Conservation (phyloP, 1,140 invertebrate genomes). For the Drosophila pallidifrons region DNA sequence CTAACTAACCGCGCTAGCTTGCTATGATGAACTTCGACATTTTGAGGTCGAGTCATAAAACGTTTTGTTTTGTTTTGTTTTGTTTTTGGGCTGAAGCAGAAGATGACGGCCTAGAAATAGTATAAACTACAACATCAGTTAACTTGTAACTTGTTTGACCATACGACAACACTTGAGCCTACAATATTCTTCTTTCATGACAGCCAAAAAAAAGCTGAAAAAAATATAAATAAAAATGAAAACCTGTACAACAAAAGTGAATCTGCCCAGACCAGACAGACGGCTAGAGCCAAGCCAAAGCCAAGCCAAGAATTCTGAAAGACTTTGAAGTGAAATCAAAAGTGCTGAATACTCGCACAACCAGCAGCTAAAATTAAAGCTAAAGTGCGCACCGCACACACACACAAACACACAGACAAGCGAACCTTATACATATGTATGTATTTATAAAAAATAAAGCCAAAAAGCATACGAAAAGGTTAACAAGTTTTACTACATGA, state of each 20-base stretch:
- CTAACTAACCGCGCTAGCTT: conserved; percentile 17
- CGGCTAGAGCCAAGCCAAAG: conserved; percentile 29
- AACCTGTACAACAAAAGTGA: conserved; percentile 70
- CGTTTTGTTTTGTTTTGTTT: conserved; percentile 8
- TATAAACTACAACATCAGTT: conserved; percentile 47
- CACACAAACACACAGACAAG: conserved; percentile 42
- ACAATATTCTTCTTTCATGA: conserved; percentile 66
- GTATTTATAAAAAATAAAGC: conserved; percentile 19
- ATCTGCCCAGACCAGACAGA: conserved; percentile 58
- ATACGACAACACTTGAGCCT: conserved; percentile 70
- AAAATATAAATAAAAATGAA: conserved; percentile 33
- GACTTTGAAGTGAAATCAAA: conserved; percentile 75
- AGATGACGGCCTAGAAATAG: conserved; percentile 66
- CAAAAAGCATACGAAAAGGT: conserved; percentile 71
- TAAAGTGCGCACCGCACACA: conserved; percentile 49
- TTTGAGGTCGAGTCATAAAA: conserved; percentile 62
- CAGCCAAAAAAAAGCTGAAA: conserved; percentile 41
- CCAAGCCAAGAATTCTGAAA: conserved; percentile 58
- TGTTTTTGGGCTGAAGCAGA: conserved; percentile 5
- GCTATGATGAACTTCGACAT: conserved; percentile 71
- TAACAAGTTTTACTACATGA: conserved; percentile 83
- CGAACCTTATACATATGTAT: conserved; percentile 5
- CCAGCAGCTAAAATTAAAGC: conserved; percentile 47
- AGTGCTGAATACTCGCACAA: conserved; percentile 64
- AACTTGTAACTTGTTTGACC: conserved; percentile 65